These are phyloP conservation scores for Lepidothrix coronata DNA, from an alignment of 2,113 vertebrate genomes.

Conservation along the genomic window DNA sequence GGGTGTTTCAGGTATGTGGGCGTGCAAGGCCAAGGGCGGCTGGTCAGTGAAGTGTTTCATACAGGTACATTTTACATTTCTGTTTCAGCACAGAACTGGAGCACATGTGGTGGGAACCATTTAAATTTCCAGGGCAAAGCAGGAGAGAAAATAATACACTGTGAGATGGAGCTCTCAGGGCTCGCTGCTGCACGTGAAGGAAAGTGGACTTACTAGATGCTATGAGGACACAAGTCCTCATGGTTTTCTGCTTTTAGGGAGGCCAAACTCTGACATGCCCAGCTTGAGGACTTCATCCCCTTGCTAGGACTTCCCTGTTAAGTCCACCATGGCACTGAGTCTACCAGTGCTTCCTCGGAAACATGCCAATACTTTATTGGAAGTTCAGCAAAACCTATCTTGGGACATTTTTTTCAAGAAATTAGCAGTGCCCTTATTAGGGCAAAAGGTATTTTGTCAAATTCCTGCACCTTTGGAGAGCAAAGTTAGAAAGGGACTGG, in stretches of 20 bases:
- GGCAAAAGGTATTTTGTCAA: not conserved
- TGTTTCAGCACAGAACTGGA: not conserved
- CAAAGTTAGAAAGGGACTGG: not conserved
- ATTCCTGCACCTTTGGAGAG: not conserved
- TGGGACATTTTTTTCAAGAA: not conserved
- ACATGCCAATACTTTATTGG: not conserved
- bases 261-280: not conserved
- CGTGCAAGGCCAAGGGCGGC: not conserved
- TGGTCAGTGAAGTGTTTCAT: not conserved
- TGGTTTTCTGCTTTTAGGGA: not conserved
- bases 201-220: not conserved
- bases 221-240: fast-evolving
- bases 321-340: not conserved
- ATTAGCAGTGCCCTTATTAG: not conserved
- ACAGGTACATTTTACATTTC: not conserved
- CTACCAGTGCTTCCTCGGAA: not conserved
- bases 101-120: not conserved
- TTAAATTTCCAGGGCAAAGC: not conserved
- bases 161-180: not conserved
- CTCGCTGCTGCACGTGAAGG: fast-evolving
- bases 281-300: not conserved
- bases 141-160: not conserved
- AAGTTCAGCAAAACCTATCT: not conserved
- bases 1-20: not conserved
- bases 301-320: not conserved